Base-by-base conservation (phyloP, 2,888 invertebrate species). In the Halocaridina rubra region DNA sequence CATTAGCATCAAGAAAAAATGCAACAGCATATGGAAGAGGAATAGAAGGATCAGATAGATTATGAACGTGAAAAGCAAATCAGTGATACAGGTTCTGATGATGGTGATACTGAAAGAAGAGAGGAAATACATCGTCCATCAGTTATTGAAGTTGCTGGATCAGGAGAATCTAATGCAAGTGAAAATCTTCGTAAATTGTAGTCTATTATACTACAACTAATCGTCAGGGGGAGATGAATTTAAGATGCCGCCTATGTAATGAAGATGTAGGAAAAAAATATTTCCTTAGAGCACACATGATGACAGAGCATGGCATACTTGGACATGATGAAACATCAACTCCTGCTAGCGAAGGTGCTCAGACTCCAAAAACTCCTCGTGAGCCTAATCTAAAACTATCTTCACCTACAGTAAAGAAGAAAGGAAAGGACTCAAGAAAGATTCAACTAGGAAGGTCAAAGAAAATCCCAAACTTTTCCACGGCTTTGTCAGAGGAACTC, bases 161-260 rank as follows among this genome's bases (percentile, higher is more conserved):
- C 61, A 7, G 78, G 72, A 13, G 85, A 85, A 39, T 74, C 89
- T 46, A 90, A 90, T 84, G 95, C 96, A 77, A 96, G 95, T 89
- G 96, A 96, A 90, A 96, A 97, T 91, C 92, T 97, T 16, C 95
- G 96, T 88, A 96, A 97, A 90, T 91, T 97, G 81, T 97, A 97
- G 91, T 96, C 96, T 24, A 98, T 96, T 97, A 96, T 96, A 89
- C 93, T 95, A 89, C 97, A 96, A 91, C 92, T 96, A 89, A 96
- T 91, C 81, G 96, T 61, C 89, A 89, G 46, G 90, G 89, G 86
- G 89, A 74, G n/a, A 84, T 29, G 67, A 78, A 84, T 19, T 67
- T 85, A 59, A 64, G 64, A 27, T 96, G 96, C 90, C 93, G 93
- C 81, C 91, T 95, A 19, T 96, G 96, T 89, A 93, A 94, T 46